Evolutionary conservation across 1,140 invertebrate species (phyloP).

Genomic region (Drosophila sproati): DNA sequence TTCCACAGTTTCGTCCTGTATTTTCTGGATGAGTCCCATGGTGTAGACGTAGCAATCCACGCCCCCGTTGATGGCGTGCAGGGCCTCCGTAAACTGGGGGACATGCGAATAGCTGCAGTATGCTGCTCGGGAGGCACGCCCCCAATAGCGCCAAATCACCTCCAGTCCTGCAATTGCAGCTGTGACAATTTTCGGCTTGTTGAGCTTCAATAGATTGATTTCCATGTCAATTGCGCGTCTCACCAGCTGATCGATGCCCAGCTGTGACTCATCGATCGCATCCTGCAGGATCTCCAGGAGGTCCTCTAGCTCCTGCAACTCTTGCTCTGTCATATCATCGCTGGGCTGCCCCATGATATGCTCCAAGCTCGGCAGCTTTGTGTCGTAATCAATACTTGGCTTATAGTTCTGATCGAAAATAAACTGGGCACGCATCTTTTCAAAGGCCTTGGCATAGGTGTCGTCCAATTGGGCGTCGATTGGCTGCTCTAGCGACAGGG

Average conservation of each 20-base stretch:
- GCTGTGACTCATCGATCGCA: constrained; percentile 68
- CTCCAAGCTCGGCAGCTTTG: constrained; percentile 58
- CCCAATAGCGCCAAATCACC: constrained; percentile 61
- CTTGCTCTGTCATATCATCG: constrained; percentile 35
- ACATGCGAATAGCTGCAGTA: constrained; percentile 77
- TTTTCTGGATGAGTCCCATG: constrained; percentile 48
- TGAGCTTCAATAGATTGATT: constrained; percentile 51
- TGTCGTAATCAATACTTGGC: constrained; percentile 64
- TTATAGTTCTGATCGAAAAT: constrained; percentile 32
- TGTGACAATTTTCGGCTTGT: constrained; percentile 74
- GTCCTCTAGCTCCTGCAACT: constrained; percentile 62
- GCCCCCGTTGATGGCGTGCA: constrained; percentile 67
- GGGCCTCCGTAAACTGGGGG: constrained; percentile 63
- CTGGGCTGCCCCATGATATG: constrained; percentile 55
- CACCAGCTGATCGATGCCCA: constrained; percentile 63
- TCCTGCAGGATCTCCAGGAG: constrained; percentile 67
- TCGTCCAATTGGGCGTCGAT: constrained; percentile 26
- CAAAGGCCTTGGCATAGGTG: constrained; percentile 42
- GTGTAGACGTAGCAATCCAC: constrained; percentile 71
- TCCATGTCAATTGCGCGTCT: constrained; percentile 55
- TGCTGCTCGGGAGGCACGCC: constrained; percentile 57
- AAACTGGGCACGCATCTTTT: constrained; percentile 52
- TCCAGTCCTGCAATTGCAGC: constrained; percentile 57
- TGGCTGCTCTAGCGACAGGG: background rate
- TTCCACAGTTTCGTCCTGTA: constrained; percentile 68